A percentile compares a stretch with the other conserved stretches of the same genome.
Evolutionary conservation across 2,113 vertebrate species (phyloP).

Genomic region (Crotalus horridus): DNA sequence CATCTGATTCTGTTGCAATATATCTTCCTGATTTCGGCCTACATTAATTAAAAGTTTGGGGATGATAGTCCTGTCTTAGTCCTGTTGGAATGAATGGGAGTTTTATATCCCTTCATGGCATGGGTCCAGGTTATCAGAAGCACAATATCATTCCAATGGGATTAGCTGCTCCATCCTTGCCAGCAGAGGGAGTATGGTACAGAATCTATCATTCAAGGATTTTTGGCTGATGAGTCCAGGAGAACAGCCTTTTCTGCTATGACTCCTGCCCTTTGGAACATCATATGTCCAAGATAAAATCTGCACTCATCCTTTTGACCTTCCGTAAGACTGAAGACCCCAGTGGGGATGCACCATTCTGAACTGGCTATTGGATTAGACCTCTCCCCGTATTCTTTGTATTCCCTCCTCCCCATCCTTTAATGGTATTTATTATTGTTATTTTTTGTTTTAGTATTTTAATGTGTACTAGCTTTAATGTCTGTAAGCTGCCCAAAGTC

Average conservation of each 20-base stretch:
- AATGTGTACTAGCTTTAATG: not conserved
- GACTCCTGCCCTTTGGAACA: no score
- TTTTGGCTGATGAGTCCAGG: not conserved
- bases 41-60: not conserved
- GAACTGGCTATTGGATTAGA: not conserved
- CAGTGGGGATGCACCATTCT: not conserved
- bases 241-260: no score
- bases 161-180: not conserved
- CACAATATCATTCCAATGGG: not conserved
- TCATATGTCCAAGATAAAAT: no score
- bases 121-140: not conserved
- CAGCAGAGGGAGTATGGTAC: not conserved
- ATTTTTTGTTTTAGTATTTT: not conserved
- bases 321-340: no score
- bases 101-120: not conserved
- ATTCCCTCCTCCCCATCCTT: not conserved
- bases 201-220: not conserved
- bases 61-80: not conserved
- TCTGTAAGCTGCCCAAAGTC: not conserved
- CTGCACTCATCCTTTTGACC: no score
- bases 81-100: not conserved
- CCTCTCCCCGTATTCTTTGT: not conserved
- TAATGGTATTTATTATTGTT: not conserved
- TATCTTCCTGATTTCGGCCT: not conserved
- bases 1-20: not conserved